A percentile compares a stretch with the other conserved stretches of the same genome.
Evolutionary conservation across 2,797 vertebrate genomes (phyloP).

Genomic region (Neostethus bicornis): DNA sequence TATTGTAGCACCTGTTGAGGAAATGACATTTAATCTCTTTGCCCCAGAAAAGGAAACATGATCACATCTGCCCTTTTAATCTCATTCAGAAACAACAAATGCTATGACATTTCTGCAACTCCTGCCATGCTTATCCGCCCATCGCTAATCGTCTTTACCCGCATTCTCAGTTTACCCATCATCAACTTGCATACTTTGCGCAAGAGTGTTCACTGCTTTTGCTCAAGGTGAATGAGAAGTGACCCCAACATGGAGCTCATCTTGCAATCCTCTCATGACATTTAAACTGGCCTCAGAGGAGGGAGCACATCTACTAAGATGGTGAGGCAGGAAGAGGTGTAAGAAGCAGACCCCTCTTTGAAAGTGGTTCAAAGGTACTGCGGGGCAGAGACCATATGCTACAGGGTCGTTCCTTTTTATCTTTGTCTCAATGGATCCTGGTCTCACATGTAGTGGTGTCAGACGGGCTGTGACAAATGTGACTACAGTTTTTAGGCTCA

Average conservation of each 20-base stretch:
- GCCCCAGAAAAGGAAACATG: conserved; percentile 11
- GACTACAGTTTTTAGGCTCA: not conserved
- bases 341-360: conserved; percentile 42
- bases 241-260: conserved; percentile 69
- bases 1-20: not conserved
- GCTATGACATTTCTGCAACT: conserved; percentile 47
- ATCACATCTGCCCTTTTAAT: conserved; percentile 13
- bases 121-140: conserved; percentile 10
- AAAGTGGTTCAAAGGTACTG: conserved; percentile 47
- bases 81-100: conserved; percentile 8
- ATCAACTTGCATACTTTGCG: conserved; percentile 39
- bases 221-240: conserved; percentile 48
- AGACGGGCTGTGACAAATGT: not conserved
- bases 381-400: conserved; percentile 19
- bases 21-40: conserved; percentile 1
- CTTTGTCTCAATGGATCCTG: not conserved
- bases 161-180: conserved; percentile 15
- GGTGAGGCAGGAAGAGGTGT: conserved; percentile 30
- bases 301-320: conserved; percentile 39
- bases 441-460: not conserved
- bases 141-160: conserved; percentile 22
- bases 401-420: conserved; percentile 26
- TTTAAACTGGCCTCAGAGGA: conserved; percentile 60
- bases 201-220: conserved; percentile 35
- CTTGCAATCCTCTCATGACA: conserved; percentile 63